Conservation (phyloP, 2,888 invertebrate genomes). For the Girardia tigrina region DNA sequence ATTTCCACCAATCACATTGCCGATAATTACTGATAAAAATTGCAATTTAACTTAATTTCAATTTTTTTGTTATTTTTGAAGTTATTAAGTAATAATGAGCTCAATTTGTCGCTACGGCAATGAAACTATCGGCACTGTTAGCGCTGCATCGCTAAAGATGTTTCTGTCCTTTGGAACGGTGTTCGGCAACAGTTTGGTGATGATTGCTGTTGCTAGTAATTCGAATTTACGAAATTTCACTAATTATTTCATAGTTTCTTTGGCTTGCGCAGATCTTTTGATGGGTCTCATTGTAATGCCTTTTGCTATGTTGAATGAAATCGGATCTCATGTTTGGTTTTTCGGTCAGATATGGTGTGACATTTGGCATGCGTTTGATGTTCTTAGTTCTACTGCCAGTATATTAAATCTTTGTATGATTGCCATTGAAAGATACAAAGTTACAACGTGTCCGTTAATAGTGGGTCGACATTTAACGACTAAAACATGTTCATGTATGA, state of each 20-base stretch:
- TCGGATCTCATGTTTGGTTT: conserved; percentile 28
- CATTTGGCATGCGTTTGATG: conserved; percentile 88
- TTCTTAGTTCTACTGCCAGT: conserved; percentile 87
- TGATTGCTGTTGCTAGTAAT: conserved; percentile 74
- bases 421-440: conserved; percentile 89
- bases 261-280: conserved; percentile 81
- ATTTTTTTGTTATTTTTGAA: background rate
- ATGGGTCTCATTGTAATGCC: conserved; percentile 92
- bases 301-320: conserved; percentile 72
- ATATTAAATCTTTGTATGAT: conserved; percentile 93
- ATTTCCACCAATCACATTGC: background rate
- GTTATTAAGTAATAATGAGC: background rate
- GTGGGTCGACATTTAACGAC: conserved; percentile 84
- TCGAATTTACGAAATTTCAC: conserved; percentile 83
- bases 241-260: conserved; percentile 81
- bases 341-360: conserved; percentile 64
- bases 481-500: conserved; percentile 68
- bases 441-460: conserved; percentile 90
- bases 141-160: conserved; percentile 41
- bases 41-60: background rate
- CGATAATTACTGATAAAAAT: background rate
- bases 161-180: conserved; percentile 71
- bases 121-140: background rate
- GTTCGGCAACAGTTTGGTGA: conserved; percentile 78
- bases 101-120: background rate